phyloP scores from a whole-genome alignment of 2,113 vertebrate species.

The Bubo blakistoni region DNA sequence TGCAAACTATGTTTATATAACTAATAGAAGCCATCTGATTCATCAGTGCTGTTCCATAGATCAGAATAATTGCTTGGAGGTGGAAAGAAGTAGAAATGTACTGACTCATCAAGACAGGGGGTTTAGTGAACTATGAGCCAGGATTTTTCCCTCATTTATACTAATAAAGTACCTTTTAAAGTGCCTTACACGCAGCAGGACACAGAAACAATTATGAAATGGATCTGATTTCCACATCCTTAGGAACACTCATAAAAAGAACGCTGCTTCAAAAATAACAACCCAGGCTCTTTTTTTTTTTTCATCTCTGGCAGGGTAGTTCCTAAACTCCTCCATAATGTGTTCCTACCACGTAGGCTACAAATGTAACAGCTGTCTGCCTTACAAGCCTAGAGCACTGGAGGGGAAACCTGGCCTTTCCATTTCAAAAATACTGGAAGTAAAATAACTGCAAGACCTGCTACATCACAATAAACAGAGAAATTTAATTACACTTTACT shows the following conservation, averaged over 20 bases:
- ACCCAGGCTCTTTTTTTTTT: neutral
- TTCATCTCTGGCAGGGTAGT: neutral
- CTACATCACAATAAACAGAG: neutral
- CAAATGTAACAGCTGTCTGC: neutral
- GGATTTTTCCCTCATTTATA: constrained; percentile 20
- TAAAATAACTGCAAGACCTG: neutral
- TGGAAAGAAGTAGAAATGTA: constrained; percentile 19
- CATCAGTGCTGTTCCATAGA: constrained; percentile 5
- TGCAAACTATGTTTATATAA: neutral
- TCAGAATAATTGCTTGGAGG: constrained; percentile 55
- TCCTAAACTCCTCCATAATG: neutral
- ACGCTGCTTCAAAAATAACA: neutral
- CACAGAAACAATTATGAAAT: constrained; percentile 15
- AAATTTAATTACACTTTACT: neutral
- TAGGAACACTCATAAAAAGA: neutral
- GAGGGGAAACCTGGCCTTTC: neutral
- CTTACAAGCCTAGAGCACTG: neutral
- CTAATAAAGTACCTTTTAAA: constrained; percentile 14
- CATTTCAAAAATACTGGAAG: neutral
- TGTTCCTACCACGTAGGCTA: neutral
- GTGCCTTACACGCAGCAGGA: neutral
- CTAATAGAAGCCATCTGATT: constrained; percentile 19
- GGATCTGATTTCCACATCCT: neutral
- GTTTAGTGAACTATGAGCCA: constrained; percentile 30
- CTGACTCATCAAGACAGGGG: constrained; percentile 34